Evolutionary conservation across 2,797 vertebrate genomes (phyloP), one percentile per base, ranked within the genome.

Genomic region (Echeneis naucrates): DNA sequence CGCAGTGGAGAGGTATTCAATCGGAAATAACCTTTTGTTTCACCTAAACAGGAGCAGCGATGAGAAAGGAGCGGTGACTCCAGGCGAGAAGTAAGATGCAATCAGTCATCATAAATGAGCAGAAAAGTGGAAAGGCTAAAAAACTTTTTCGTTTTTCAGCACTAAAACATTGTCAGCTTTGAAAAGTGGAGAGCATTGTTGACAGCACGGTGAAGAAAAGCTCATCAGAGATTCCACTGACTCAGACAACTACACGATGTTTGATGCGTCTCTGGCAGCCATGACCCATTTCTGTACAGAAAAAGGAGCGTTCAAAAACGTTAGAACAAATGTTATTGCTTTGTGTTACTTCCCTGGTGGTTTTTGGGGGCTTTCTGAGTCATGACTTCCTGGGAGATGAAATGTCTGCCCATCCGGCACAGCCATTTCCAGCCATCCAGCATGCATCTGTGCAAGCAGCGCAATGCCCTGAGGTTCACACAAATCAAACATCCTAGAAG

Each of bases 241-340:
- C 68, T 88, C 86, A 82, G 82, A 84, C 64, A 48, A 77, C 73
- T 85, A 24, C 60, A 51, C 35, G 33, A 59, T 59, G 78, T 82
- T 75, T 87, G 88, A 88, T 78, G 85, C 37, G 13, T 81, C 78
- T 88, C 79, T 87, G 85, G 84, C 89, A 90, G 84, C 82, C 77
- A 4, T 89, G 88, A 90, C 88, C 90, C 87, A 89, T 85, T 90
- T 89, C 80, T 85, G 78, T 85, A 60, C 83, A 45, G 69, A 59
- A 73, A 74, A 70, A 74, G 68, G 59, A 84, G 75, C 71, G 84
- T 90, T 89, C 86, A 89, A 85, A 87, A 87, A 73, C 53, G 26
- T 87, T 75, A 77, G 80, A 87, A 86, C 81, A 82, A 87, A 87
- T 84, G 76, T 72, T 76, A 63, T 72, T 68, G 81, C 85, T 83